These are phyloP conservation scores for Yponomeuta sedellus DNA, from an alignment of 2,888 invertebrate genomes.

Conservation along the genomic window DNA sequence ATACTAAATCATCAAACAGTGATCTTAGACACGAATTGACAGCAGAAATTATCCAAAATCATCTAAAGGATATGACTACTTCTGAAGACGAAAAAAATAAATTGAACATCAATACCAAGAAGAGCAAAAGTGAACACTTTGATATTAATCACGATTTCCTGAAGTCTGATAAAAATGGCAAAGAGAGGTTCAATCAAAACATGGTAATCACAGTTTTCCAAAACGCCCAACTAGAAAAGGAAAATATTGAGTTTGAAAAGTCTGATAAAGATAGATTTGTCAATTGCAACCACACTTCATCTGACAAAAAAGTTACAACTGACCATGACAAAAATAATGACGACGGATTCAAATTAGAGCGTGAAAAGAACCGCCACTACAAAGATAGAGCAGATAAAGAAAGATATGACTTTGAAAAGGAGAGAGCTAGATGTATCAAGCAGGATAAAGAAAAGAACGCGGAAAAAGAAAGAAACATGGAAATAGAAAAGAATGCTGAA, in stretches of 20 bases:
- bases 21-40: background rate
- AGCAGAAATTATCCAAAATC: slow-evolving; percentile 3
- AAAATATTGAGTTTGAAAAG: slow-evolving; percentile 65
- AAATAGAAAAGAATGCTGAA: slow-evolving; percentile 39
- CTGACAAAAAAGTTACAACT: slow-evolving; percentile 36
- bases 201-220: slow-evolving; percentile 34
- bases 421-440: slow-evolving; percentile 32
- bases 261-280: slow-evolving; percentile 55
- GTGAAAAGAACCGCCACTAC: slow-evolving; percentile 50
- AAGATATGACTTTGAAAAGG: slow-evolving; percentile 41
- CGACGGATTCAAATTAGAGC: slow-evolving; percentile 55
- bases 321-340: slow-evolving; percentile 58
- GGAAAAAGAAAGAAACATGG: slow-evolving; percentile 47
- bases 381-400: slow-evolving; percentile 51
- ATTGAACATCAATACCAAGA: slow-evolving; percentile 18
- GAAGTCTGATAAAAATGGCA: slow-evolving; percentile 45
- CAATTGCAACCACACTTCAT: slow-evolving; percentile 26
- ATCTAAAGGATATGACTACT: slow-evolving; percentile 21
- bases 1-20: slow-evolving; percentile 2
- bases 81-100: slow-evolving; percentile 16
- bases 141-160: slow-evolving; percentile 27
- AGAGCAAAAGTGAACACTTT: slow-evolving; percentile 31
- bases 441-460: slow-evolving; percentile 48
- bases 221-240: slow-evolving; percentile 52
- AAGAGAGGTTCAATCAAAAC: slow-evolving; percentile 41